These are phyloP conservation scores for Pediacus dermestoides DNA, from an alignment of 2,888 invertebrate genomes.

Conservation along the genomic window DNA sequence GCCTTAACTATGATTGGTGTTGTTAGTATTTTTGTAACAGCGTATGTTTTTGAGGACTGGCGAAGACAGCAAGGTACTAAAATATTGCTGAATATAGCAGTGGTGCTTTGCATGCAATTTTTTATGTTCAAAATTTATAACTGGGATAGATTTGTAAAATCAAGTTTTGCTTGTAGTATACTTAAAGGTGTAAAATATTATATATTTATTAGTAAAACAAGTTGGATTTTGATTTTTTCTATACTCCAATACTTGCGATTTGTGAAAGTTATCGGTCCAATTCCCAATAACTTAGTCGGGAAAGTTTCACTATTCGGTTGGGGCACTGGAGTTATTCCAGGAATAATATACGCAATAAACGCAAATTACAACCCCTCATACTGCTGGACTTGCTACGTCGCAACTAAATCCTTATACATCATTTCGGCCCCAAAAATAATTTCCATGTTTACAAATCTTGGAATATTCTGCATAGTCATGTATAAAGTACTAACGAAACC, in stretches of 20 bases:
- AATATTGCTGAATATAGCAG: conserved; percentile 57
- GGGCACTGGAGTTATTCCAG: conserved; percentile 57
- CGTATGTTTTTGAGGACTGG: conserved; percentile 57
- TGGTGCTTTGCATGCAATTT: conserved; percentile 52
- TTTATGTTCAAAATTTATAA: conserved; percentile 38
- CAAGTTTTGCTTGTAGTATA: conserved; percentile 50
- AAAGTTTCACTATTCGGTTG: conserved; percentile 63
- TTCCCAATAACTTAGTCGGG: conserved; percentile 58
- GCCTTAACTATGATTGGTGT: conserved; percentile 54
- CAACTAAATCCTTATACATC: conserved; percentile 54
- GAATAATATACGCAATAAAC: conserved; percentile 53
- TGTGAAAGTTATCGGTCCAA: conserved; percentile 61
- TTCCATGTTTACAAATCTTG: conserved; percentile 56
- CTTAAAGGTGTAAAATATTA: conserved; percentile 63
- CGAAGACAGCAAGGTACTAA: conserved; percentile 60
- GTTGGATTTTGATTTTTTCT: conserved; percentile 71
- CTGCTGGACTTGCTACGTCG: conserved; percentile 55
- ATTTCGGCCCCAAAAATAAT: conserved; percentile 55
- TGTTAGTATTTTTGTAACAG: conserved; percentile 53
- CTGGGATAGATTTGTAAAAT: conserved; percentile 13
- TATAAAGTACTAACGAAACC: conserved; percentile 51
- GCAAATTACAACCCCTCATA: conserved; percentile 51
- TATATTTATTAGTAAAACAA: conserved; percentile 62
- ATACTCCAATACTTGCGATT: conserved; percentile 64
- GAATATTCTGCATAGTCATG: conserved; percentile 58